Evolutionary conservation across 1,140 invertebrate species (phyloP), one percentile per base, ranked within the genome.

Genomic region (Branchinecta lynchi): DNA sequence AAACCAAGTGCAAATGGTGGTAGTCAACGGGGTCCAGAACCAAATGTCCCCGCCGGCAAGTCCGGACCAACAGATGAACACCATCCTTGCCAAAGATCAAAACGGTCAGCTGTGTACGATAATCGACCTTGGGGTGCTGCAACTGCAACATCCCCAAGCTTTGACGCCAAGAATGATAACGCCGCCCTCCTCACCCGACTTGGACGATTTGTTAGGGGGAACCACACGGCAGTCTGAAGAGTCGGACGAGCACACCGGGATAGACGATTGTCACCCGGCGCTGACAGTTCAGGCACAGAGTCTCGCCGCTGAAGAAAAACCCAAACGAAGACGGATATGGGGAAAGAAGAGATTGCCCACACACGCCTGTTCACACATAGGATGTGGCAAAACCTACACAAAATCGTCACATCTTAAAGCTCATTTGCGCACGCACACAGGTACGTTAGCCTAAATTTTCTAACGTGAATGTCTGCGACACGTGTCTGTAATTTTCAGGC

Each of bases 341-440:
- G 82, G 81, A 7, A 75, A 81, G 17, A 83, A 82, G 73, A 80
- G 81, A 45, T 77, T 82, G 69, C 83, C 83, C 3, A 82, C 79
- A 6, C 84, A 86, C 77, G 82, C 81, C 0, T 87, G 86, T 73
- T 80, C 83, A 8, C 79, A 86, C 76, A 81, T 81, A 0, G 84
- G 83, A 20, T 87, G 86, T 75, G 78, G 74, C 66, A 87, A 87
- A 75, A 85, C 82, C 10, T 87, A 86, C 78, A 84, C 82, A 8
- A 88, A 87, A 76, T 85, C 83, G 71, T 86, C 85, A 6, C 86
- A 87, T 77, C 77, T 88, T 68, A 85, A 87, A 73, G 84, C 85
- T 3, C 86, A 88, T 75, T 76, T 85, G 45, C 73, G 83, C 66
- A 84, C 85, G 65, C 85, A 87, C 73, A 86, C 85, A 70, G 51